A percentile compares a stretch with the other conserved stretches of the same genome.
Conservation (phyloP, 2,888 invertebrate genomes). For the Phortica okadai region DNA sequence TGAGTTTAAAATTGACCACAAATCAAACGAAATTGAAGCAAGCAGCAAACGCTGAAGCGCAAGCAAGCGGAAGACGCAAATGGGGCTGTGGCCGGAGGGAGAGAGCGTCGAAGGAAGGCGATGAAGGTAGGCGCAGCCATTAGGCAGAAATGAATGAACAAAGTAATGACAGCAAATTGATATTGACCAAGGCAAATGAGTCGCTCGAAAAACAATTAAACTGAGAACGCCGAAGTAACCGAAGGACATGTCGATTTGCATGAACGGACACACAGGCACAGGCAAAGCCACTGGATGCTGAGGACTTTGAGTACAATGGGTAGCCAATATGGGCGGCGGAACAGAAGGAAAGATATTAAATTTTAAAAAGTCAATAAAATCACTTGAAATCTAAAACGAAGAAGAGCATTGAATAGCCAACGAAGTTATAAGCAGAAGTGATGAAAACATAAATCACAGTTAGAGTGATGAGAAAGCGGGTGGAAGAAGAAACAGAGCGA, state of each 20-base stretch:
- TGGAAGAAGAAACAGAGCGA: not conserved
- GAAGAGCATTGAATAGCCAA: not conserved
- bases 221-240: too few species aligned
- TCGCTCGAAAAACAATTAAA: too few species aligned
- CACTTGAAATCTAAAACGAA: not conserved
- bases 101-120: not conserved
- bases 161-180: not conserved
- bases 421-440: not conserved
- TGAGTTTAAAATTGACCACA: constrained; percentile 18
- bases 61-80: not conserved
- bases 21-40: constrained; percentile 8
- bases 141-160: not conserved
- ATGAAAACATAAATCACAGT: constrained; percentile 20
- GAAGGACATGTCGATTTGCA: not conserved
- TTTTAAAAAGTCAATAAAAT: not conserved
- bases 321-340: too few species aligned
- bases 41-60: not conserved
- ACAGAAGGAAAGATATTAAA: too few species aligned
- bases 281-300: not conserved
- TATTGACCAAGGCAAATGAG: not conserved
- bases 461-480: not conserved
- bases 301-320: not conserved
- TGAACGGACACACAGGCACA: not conserved
- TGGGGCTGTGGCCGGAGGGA: too few species aligned
- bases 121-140: not conserved